Evolutionary conservation across 2,113 vertebrate genomes (phyloP).

Genomic region (Mesocricetus auratus): DNA sequence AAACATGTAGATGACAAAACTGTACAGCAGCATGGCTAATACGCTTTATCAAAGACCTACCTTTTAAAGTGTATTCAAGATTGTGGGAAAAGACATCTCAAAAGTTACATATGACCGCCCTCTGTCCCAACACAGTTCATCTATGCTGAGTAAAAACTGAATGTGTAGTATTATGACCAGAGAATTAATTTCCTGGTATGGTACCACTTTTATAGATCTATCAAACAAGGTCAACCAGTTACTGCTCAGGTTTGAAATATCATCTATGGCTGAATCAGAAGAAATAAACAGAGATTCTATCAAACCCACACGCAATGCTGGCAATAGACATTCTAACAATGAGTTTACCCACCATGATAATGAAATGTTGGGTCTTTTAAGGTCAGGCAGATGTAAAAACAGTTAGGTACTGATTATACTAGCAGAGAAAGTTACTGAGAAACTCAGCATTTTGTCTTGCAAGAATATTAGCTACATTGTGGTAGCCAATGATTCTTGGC

Average conservation of each 20-base stretch:
- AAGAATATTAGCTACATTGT: slow-evolving; percentile 41
- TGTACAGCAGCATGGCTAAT: not conserved
- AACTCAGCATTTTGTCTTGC: slow-evolving; percentile 16
- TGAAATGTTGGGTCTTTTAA: slow-evolving; percentile 50
- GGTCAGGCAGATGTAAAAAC: slow-evolving; percentile 36
- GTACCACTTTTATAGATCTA: not conserved
- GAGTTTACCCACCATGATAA: slow-evolving; percentile 28
- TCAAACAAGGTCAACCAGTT: slow-evolving; percentile 44
- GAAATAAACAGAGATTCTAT: slow-evolving; percentile 54
- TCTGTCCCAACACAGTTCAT: not conserved
- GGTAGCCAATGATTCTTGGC: not conserved
- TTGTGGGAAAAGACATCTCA: not conserved
- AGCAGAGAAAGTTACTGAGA: slow-evolving; percentile 22
- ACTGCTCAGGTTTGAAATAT: not conserved
- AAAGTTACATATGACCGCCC: not conserved
- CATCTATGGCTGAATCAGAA: slow-evolving; percentile 42
- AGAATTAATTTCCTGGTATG: slow-evolving; percentile 30
- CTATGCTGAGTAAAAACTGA: not conserved
- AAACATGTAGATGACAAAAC: not conserved
- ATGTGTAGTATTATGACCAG: not conserved
- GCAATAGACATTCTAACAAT: slow-evolving; percentile 7
- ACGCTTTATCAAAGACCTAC: not conserved
- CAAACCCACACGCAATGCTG: slow-evolving; percentile 50
- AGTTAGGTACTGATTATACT: not conserved
- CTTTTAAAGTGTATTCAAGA: not conserved